Base-by-base conservation (phyloP, 2,113 vertebrate species). In the Muntiacus muntjak region DNA sequence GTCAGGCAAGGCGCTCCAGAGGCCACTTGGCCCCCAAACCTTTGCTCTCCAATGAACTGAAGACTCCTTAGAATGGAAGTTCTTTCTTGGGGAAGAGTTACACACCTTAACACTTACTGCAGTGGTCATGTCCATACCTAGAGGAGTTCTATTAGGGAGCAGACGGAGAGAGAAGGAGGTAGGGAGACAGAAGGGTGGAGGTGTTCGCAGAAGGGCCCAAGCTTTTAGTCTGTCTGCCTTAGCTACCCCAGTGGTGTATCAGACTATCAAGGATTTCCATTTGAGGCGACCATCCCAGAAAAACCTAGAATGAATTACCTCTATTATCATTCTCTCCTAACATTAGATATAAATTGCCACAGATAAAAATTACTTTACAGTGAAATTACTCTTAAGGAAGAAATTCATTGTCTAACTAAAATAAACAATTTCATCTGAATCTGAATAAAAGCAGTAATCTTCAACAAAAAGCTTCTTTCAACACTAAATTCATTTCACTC, bases 361-460 rank as follows among this genome's bases (percentile, higher is more conserved):
- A 43, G 87, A 95, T 90, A 47, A 94, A 95, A 96, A 60, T 89
- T 88, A 89, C 54, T 76, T 92, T 76, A 87, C 26, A 74, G 57
- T 45, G 15, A 95, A 96, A 93, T 95, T 67, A 89, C 89, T 97
- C 67, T 87, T 87, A 81, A 78, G 71, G 55, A 95, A 94, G 94
- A 92, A 97, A 97, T 92, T 81, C 47, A 92, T 96, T 97, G 87
- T 96, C 94, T 97, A 94, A 95, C 64, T 83, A 92, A 97, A 94
- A 95, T 40, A 98, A 97, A 96, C 74, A 96, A 76, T 90, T 97
- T 90, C 43, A 82, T 86, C 40, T 94, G 88, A 94, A 95, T 95
- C 64, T 88, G 88, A 97, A 97, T 97, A 95, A 97, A 98, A 92
- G 60, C 54, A 88, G 23, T 94, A 85, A 93, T 88, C 57, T 94